Base-by-base conservation (phyloP, 2,888 invertebrate species). In the Acrocyrtus sp. region DNA sequence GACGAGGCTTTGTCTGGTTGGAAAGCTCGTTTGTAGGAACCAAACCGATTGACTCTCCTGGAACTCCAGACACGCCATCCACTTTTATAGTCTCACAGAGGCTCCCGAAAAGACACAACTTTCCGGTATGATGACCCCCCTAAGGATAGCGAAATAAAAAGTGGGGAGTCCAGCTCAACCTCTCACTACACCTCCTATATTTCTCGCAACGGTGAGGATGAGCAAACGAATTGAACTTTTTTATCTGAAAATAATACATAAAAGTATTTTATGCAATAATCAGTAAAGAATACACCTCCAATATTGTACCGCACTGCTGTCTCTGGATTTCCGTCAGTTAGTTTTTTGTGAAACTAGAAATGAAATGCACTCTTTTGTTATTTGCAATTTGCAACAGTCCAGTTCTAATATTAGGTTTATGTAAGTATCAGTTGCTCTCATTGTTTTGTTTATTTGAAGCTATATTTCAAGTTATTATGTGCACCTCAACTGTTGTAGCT, bases 11-110 rank as follows among this genome's bases (percentile, higher is more conserved):
- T 82, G 93, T 91, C 85, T 95, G 96, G 95, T 88, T 95, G 84
- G 96, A 96, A 85, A 95, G 94, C 85, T 94, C 94, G 78, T 96
- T 96, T 84, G 92, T 93, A 74, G 92, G 92, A 82, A 92, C 91
- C 82, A 78, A 78, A 56, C 74, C 74, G 17, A 86, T 93, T 83
- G 94, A 94, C 82, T 92, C 93, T 54, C 94, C 94, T 19, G 92
- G 93, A 85, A 93, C 93, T 74, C 93, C 94, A 43, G 87, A 90
- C 47, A 81, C 80, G 74, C 83, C 74, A 61, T 73, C 77, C 54
- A 61, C 78, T 47, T 76, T 81, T 63, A 81, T 82, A n/a, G 57
- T 81, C 82, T 15, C 60, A 66, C 26, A 41, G 39, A 39, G 62
- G 70, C 26, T 74, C 60, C 12, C 66, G 74, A 41, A 51, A 53